Conservation (phyloP, 2,113 vertebrate genomes). For the Tenebrosternarchus preto region DNA sequence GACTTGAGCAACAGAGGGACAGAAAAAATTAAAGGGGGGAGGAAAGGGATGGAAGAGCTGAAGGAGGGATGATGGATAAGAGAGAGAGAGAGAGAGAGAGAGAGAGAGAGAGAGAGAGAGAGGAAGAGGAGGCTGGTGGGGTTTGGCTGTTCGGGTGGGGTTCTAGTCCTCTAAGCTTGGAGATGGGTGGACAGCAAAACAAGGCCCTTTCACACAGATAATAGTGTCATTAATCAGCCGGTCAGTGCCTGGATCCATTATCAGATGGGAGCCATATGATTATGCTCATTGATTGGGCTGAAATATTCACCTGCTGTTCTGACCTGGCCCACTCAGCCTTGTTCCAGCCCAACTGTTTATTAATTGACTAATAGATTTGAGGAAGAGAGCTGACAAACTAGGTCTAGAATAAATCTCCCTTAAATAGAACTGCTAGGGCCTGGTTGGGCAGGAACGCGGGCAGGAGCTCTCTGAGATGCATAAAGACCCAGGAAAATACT, state of each 20-base stretch:
- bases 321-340: constrained; percentile 55
- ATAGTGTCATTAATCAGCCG: constrained; percentile 74
- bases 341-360: constrained; percentile 60
- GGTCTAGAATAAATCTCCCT: constrained; percentile 50
- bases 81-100: neutral
- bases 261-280: constrained; percentile 69
- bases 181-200: constrained; percentile 38
- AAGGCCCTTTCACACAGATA: constrained; percentile 62
- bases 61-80: neutral
- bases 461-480: neutral
- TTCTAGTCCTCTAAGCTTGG: constrained; percentile 25
- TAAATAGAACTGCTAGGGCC: neutral
- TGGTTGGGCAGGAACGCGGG: neutral
- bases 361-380: constrained; percentile 70
- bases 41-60: neutral
- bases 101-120: neutral
- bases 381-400: constrained; percentile 69
- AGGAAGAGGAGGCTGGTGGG: neutral
- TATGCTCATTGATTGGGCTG: constrained; percentile 71
- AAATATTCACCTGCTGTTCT: constrained; percentile 58
- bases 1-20: neutral
- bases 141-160: constrained; percentile 12
- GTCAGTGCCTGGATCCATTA: constrained; percentile 55
- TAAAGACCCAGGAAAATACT: constrained; percentile 6
- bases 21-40: neutral